Evolutionary conservation across 2,797 vertebrate species (phyloP).

Genomic region (Luscinia luscinia): DNA sequence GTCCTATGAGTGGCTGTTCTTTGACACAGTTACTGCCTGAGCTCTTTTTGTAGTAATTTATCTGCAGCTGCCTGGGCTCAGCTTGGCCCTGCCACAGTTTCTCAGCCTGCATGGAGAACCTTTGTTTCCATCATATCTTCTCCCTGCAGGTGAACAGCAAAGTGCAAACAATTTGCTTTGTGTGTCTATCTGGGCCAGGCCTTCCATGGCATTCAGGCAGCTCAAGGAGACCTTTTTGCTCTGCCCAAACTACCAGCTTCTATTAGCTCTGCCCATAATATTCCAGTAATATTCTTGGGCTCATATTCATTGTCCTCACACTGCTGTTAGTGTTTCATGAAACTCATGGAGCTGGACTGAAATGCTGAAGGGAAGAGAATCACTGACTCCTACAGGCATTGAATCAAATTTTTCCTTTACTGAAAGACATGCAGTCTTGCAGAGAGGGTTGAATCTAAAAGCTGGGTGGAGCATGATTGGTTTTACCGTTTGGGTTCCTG

Average conservation of each 20-base stretch:
- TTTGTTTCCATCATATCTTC: not conserved
- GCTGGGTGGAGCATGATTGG: accelerated
- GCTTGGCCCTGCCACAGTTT: not conserved
- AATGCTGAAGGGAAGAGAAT: not conserved
- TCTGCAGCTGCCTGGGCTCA: not conserved
- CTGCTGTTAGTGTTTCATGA: not conserved
- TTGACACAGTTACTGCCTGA: not conserved
- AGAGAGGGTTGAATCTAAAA: not conserved
- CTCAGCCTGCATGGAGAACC: not conserved
- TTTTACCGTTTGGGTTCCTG: not conserved
- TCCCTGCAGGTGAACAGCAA: not conserved
- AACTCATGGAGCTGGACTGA: not conserved
- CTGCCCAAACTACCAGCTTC: not conserved
- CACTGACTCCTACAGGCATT: not conserved
- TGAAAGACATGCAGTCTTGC: not conserved
- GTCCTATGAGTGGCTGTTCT: not conserved
- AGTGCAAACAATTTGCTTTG: not conserved
- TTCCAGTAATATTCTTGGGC: not conserved
- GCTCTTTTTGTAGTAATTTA: not conserved
- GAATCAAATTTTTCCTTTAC: not conserved
- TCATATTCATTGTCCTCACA: not conserved
- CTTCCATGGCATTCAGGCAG: not conserved
- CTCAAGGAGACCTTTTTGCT: not conserved
- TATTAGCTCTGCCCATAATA: not conserved
- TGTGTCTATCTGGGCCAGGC: not conserved